Base-by-base conservation (phyloP, 2,113 vertebrate species). In the Bungarus multicinctus region DNA sequence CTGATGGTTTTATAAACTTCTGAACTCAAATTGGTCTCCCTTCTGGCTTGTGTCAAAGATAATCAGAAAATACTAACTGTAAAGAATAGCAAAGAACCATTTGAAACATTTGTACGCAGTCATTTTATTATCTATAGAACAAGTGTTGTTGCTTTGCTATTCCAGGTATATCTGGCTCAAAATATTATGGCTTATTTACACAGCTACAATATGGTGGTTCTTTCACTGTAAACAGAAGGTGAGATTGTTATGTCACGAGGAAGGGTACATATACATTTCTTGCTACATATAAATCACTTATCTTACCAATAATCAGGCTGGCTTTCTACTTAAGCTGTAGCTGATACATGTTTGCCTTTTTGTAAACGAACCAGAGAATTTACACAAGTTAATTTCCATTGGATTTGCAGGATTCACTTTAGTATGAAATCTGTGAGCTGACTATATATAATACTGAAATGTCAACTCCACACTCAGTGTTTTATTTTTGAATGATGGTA, bases 401-500 rank as follows among this genome's bases (percentile, higher is more conserved):
- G 23, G 74, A 55, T 89, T 54, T 53, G 64, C 23, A 27, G 14
- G 60, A 23, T 92, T 81, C 39, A 53, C 11, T 74, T 74, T 16
- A 16, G 53, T 55, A 39, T 55, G 54, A 89, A 20, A 55, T 57
- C 20, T n/a, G 69, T 88, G 30, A 54, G 85, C 11, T 53, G 81
- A 50, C 81, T 90, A 58, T 50, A 54, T 27, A 23, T 93, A 85
- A 85, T 60, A 90, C 92, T 52, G 64, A 50, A 90, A 86, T 89
- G 52, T 57, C 64, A 89, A 45, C 39, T 22, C 39, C n/a, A 25
- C 50, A 25, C 23, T 58, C 57, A 47, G 10, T 91, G 45, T 92
- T 92, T 92, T 60, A 89, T 47, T 89, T 57, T 81, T 47, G 27
- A 43, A 86, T 85, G 91, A 45, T 60, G 14, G 85, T 3, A 14